Evolutionary conservation across 1,140 invertebrate genomes (phyloP), one percentile per base, ranked within the genome.

Genomic region (Galendromus occidentalis): DNA sequence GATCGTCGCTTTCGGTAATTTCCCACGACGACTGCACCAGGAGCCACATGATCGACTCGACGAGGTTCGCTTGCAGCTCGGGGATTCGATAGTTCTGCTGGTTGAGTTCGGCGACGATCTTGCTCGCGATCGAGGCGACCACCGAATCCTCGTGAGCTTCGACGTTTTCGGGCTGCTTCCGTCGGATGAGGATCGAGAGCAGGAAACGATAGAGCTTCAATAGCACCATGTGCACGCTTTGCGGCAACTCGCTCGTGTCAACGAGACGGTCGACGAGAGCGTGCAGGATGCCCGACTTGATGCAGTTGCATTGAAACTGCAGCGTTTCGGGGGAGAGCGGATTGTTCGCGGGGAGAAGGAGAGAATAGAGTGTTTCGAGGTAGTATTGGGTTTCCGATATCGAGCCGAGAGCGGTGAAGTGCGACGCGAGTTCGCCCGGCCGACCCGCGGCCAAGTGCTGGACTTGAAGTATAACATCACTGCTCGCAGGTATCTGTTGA

Each of bases 281-380:
- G 65, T 55, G 20, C 64, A 28, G 39, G 29, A 18, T 18, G 28
- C 64, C 45, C 71, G 87, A 89, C 71, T 83, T 84, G 59, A 93
- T 84, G 75, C 94, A 94, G 72, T 87, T 86, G 67, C 84, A 83
- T 76, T 94, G 90, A 76, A 93, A 88, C 73, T 86, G 85, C 71
- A 86, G 84, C 33, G 88, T 84, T 70, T 85, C 84, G 42, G 93
- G 88, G 0, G 86, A 82, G 68, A 85, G 79, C 2, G 86, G 84
- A 70, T 91, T 88, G 29, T 84, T 75, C 9, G 91, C 88, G 17
- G 92, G 92, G 84, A 97, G 91, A 42, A 97, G 77, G 71, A 95
- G 79, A 55, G 88, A 85, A 74, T 96, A 93, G 55, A 91, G 76
- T 47, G 93, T 89, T 82, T 92, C 76, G n/a, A 76, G 67, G 33